phyloP scores from a whole-genome alignment of 2,113 vertebrate species.

The Pterocles orientalis region DNA sequence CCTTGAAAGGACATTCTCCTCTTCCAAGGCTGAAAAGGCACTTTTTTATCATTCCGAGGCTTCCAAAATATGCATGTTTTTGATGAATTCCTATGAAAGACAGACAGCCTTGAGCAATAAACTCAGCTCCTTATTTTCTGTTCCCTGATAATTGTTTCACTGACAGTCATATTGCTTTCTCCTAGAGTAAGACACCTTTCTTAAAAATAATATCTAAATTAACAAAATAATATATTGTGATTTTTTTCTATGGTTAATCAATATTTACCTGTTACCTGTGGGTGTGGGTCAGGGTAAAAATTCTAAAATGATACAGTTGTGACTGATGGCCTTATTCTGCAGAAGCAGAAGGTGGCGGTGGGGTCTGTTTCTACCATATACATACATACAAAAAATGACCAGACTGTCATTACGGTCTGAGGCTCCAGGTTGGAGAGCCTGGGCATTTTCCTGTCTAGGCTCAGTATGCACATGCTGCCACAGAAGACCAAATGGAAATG shows the following conservation, averaged over 20 bases:
- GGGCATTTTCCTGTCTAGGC: not conserved
- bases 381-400: not conserved
- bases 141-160: not conserved
- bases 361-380: not conserved
- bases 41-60: not conserved
- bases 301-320: not conserved
- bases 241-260: not conserved
- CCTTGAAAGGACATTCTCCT: not conserved
- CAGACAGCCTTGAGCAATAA: not conserved
- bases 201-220: not conserved
- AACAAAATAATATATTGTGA: not conserved
- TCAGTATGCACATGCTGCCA: not conserved
- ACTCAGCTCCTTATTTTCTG: not conserved
- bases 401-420: not conserved
- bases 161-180: not conserved
- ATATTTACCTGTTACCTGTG: not conserved
- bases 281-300: not conserved
- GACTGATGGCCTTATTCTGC: not conserved
- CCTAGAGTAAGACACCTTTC: not conserved
- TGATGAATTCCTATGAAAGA: not conserved
- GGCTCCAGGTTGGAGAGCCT: not conserved
- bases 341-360: not conserved
- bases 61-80: not conserved
- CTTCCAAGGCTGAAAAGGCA: not conserved
- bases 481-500: not conserved